Base-by-base conservation (phyloP, 2,888 invertebrate species). In the Alentia gelatinosa region DNA sequence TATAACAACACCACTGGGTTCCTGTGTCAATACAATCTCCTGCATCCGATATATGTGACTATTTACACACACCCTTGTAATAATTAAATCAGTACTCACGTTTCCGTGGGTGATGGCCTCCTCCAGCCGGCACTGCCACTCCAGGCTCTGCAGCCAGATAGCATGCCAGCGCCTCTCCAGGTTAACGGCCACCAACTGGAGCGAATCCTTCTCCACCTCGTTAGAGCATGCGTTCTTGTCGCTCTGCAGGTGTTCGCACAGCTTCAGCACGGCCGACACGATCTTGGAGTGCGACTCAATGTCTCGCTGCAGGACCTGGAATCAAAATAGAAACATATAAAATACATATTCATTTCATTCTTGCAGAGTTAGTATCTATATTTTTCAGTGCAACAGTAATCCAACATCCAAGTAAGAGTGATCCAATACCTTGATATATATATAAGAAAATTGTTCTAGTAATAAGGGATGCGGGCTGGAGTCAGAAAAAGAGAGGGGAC, bases 71-170 rank as follows among this genome's bases (percentile, higher is more conserved):
- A n/a, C n/a, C n/a, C n/a, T n/a, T n/a, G n/a, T n/a, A n/a, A n/a
- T n/a, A n/a, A n/a, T n/a, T n/a, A n/a, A n/a, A n/a, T n/a, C 39
- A 83, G 26, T 50, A 86, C 86, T 91, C 40, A 92, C 92, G 56
- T 86, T 90, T 91, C 91, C 92, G 0, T 88, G 89, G 15, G 63
- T 68, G 86, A 91, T 89, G 15, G 95, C 95, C 93, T 96, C 97
- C 96, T 99, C 98, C 95, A 99, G 97, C 96, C 98, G 97, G 96
- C 98, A 98, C 97, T 98, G 98, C 97, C 98, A 98, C 97, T 99
- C 98, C 95, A 98, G 97, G 90, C 98, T 98, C 94, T 98, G 97
- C 94, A 99, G 97, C 97, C 98, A 98, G 93, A 98, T 97, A 94
- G 98, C 97, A 96, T 98, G 98, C 98, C 98, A 99, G 96, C 98